Evolutionary conservation across 2,888 invertebrate species (phyloP).

Genomic region (Spialia ferax): DNA sequence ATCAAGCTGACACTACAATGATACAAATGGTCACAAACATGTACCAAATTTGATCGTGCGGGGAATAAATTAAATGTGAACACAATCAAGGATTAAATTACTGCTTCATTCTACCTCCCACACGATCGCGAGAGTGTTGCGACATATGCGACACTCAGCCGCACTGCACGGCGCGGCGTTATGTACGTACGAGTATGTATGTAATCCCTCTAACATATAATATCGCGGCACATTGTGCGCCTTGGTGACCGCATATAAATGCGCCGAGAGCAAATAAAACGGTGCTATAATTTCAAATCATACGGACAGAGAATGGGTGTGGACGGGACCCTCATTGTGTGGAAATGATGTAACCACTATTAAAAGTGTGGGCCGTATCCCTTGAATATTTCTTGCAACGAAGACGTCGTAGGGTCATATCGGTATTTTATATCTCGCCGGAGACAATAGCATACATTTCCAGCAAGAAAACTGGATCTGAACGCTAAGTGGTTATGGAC

Average conservation of each 20-base stretch:
- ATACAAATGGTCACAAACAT: conserved; percentile 78
- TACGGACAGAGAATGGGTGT: conserved; percentile 87
- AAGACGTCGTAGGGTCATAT: conserved; percentile 85
- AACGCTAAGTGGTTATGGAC: conserved; percentile 73
- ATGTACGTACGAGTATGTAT: conserved; percentile 61
- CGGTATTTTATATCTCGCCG: conserved; percentile 84
- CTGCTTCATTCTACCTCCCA: conserved; percentile 82
- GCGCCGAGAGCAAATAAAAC: conserved; percentile 85
- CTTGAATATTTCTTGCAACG: conserved; percentile 86
- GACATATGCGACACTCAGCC: conserved; percentile 73
- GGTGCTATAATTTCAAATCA: conserved; percentile 87
- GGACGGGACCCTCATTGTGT: conserved; percentile 86
- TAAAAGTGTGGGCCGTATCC: conserved; percentile 86
- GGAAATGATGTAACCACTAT: conserved; percentile 87
- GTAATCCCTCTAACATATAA: conserved; percentile 80
- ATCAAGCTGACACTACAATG: conserved; percentile 67
- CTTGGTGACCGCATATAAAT: conserved; percentile 84
- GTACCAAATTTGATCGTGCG: conserved; percentile 82
- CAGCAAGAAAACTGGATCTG: conserved; percentile 79
- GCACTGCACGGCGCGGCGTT: conserved; percentile 51
- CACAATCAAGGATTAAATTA: conserved; percentile 86
- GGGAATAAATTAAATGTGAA: conserved; percentile 83
- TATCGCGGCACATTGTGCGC: conserved; percentile 80
- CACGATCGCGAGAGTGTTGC: conserved; percentile 58
- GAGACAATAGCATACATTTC: conserved; percentile 84